Evolutionary conservation across 2,797 vertebrate species (phyloP).

Genomic region (Scolopax rusticola): DNA sequence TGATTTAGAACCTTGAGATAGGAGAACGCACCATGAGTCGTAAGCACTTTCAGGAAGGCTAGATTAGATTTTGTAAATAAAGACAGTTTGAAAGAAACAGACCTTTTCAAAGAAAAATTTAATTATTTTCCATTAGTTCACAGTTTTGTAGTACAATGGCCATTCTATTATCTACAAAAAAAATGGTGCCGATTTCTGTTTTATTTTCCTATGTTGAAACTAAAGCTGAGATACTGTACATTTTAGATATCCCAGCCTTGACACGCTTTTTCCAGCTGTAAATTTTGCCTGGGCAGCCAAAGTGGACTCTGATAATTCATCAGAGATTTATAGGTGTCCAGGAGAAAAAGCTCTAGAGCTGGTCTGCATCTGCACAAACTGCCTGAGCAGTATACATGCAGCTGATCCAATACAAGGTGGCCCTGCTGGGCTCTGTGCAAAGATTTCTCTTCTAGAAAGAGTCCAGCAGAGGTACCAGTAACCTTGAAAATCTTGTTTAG

Average conservation of each 20-base stretch:
- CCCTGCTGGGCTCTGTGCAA: background rate
- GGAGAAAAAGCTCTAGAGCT: background rate
- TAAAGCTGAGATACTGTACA: background rate
- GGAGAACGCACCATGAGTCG: background rate
- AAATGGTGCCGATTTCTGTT: background rate
- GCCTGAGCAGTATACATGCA: background rate
- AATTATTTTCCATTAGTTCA: background rate
- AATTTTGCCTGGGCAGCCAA: background rate
- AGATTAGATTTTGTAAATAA: background rate
- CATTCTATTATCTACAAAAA: background rate
- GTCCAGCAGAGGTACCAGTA: background rate
- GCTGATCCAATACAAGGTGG: background rate
- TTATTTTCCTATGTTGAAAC: background rate
- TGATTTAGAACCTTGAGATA: background rate
- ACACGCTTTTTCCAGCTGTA: background rate
- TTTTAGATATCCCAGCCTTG: background rate
- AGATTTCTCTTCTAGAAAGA: background rate
- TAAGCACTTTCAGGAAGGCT: background rate
- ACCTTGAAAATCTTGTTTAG: background rate
- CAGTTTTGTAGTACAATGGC: background rate
- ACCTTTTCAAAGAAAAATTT: background rate
- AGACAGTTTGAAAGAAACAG: background rate
- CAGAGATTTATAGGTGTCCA: background rate
- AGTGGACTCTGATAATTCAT: background rate
- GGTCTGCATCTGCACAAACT: background rate